Conservation (phyloP, 2,113 vertebrate species). For the Mus musculus region DNA sequence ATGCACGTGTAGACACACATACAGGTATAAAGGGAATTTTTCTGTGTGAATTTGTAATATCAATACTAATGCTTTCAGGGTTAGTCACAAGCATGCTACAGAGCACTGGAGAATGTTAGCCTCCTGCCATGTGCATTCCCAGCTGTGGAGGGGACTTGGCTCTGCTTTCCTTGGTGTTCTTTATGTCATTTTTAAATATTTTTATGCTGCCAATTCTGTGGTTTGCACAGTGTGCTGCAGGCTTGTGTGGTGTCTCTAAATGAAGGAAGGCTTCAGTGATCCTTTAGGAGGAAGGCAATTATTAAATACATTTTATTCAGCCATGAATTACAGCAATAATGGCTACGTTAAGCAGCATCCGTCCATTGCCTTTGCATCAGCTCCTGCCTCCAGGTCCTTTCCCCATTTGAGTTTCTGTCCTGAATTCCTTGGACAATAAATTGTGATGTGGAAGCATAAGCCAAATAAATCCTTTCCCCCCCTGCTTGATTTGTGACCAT, state of each 20-base stretch:
- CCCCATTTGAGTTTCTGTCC: not conserved
- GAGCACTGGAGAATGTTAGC: not conserved
- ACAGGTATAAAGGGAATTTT: not conserved
- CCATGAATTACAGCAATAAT: not conserved
- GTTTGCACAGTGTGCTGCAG: not conserved
- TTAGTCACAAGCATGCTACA: rapidly evolving
- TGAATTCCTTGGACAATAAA: too few species aligned
- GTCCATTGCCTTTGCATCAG: not conserved
- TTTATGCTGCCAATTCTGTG: not conserved
- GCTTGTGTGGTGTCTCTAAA: not conserved
- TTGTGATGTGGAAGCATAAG: not conserved
- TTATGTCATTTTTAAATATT: not conserved
- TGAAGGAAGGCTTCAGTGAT: not conserved
- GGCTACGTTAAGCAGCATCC: not conserved
- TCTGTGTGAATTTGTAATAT: not conserved
- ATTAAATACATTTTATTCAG: not conserved
- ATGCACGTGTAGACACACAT: not conserved
- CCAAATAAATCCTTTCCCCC: not conserved
- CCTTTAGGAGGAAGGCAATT: not conserved
- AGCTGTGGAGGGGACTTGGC: rapidly evolving
- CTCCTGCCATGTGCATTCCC: rapidly evolving
- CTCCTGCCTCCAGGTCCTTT: too few species aligned
- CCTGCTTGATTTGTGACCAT: not conserved
- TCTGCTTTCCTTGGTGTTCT: not conserved
- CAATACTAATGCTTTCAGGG: rapidly evolving